Evolutionary conservation across 2,888 invertebrate species (phyloP).

Genomic region (Iphiclides podalirius): DNA sequence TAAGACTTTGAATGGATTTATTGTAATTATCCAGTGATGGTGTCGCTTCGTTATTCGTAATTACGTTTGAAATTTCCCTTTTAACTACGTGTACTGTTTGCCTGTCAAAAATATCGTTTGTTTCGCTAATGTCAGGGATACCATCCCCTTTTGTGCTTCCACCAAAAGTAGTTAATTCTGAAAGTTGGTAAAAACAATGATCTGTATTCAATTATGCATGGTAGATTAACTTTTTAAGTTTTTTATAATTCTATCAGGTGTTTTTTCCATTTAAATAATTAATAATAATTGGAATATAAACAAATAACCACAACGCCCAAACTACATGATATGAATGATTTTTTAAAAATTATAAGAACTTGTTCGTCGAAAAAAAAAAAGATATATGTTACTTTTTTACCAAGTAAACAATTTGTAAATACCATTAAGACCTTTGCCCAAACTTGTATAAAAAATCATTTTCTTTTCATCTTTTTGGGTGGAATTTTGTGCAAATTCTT

Average conservation of each 20-base stretch:
- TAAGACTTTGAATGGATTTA: constrained; percentile 1
- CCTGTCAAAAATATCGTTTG: constrained; percentile 22
- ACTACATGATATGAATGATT: too few species aligned
- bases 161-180: constrained; percentile 9
- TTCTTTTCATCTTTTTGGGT: background rate
- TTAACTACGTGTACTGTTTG: constrained; percentile 43
- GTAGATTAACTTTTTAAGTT: too few species aligned
- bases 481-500: background rate
- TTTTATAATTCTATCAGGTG: too few species aligned
- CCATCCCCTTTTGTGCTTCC: background rate
- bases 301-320: too few species aligned
- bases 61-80: constrained; percentile 37
- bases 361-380: too few species aligned
- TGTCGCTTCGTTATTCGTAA: constrained; percentile 9
- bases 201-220: too few species aligned
- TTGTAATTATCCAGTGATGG: background rate
- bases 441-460: constrained; percentile 8
- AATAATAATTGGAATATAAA: too few species aligned
- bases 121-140: constrained; percentile 2
- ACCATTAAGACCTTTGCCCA: constrained; percentile 4
- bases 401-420: too few species aligned
- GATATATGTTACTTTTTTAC: too few species aligned
- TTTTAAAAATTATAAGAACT: too few species aligned
- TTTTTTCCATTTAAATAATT: too few species aligned
- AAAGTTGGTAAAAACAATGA: background rate